These are phyloP conservation scores for Penaeus japonicus DNA, from an alignment of 1,140 invertebrate genomes.

Conservation along the genomic window DNA sequence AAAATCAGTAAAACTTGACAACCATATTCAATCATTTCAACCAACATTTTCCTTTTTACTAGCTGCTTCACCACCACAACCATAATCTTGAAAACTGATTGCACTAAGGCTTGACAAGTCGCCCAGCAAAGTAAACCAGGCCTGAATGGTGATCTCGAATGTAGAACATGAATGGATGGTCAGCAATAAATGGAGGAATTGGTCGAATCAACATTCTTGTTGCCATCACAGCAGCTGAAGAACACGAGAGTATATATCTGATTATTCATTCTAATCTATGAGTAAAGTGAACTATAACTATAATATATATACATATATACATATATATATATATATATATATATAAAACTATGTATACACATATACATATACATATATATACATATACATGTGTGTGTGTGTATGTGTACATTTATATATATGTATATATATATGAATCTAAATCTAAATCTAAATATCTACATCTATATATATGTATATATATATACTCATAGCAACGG, in stretches of 20 bases:
- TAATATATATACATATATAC: neutral
- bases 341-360: no score
- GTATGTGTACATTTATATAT: neutral
- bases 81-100: no score
- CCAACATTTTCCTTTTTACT: no score
- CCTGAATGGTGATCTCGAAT: constrained; percentile 7
- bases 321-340: neutral
- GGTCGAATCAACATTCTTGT: neutral
- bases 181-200: constrained; percentile 25
- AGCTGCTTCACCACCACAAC: no score
- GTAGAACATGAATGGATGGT: constrained; percentile 33
- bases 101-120: constrained; percentile 15
- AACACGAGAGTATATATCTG: neutral
- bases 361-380: no score
- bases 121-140: constrained; percentile 12
- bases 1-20: no score
- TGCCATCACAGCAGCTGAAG: neutral
- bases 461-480: neutral
- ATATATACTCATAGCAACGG: no score
- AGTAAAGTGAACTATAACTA: neutral
- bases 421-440: neutral
- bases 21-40: no score
- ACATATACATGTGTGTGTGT: neutral
- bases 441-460: neutral
- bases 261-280: neutral